Percentiles rank a stretch among this genome's conserved stretches.
Conservation (phyloP, 53 echinoderm and acorn worm species). For the Holothuria leucospilota region DNA sequence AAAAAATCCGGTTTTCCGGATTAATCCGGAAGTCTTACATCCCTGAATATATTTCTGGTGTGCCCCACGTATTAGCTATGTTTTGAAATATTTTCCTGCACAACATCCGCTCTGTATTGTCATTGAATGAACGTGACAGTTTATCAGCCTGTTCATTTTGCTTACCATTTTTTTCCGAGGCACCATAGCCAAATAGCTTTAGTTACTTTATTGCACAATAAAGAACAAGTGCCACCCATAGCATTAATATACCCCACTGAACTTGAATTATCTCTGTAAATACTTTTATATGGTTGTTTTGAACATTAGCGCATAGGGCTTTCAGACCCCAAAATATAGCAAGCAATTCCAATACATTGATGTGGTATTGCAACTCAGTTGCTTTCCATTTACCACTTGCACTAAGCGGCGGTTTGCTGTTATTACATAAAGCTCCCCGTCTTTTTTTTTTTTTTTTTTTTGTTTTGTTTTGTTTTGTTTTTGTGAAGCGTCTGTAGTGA, state of each 20-base stretch:
- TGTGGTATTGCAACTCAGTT: not conserved
- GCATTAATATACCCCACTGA: not conserved
- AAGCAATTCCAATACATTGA: conserved; percentile 11
- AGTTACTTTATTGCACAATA: not conserved
- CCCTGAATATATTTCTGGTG: too few relatives aligned
- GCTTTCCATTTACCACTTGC: too few relatives aligned
- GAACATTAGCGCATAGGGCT: not conserved
- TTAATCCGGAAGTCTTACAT: too few relatives aligned
- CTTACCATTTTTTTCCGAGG: not conserved
- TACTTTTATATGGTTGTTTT: not conserved
- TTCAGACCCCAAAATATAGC: conserved; percentile 6
- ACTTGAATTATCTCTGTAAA: not conserved
- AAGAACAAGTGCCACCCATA: not conserved
- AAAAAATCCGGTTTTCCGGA: too few relatives aligned
- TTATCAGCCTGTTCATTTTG: not conserved
- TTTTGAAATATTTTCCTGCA: too few relatives aligned
- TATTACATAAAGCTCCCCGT: too few relatives aligned
- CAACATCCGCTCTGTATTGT: too few relatives aligned
- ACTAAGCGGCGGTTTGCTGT: not conserved
- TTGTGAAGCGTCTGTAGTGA: not conserved
- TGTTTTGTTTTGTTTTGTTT: too few relatives aligned
- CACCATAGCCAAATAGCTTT: too few relatives aligned
- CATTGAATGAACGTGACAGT: not conserved
- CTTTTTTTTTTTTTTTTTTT: not conserved
- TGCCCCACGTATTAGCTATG: too few relatives aligned